Percentiles rank a stretch among this genome's conserved stretches.
Evolutionary conservation across 2,888 invertebrate genomes (phyloP).

Genomic region (Xylophagus ater): DNA sequence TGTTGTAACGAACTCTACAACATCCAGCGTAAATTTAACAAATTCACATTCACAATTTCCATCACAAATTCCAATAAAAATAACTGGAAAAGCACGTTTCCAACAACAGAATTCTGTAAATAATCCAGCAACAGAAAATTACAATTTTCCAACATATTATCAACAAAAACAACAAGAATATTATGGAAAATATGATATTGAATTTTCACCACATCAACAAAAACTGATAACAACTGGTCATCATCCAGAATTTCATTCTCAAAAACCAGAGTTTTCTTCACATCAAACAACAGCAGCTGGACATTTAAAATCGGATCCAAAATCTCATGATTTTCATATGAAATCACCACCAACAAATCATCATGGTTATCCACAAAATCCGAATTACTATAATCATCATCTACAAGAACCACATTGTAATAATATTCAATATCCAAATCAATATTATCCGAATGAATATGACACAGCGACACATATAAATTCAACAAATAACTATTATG

Average conservation of each 20-base stretch:
- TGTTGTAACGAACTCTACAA: not conserved
- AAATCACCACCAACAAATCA: constrained; percentile 19
- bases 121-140: constrained; percentile 1
- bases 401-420: constrained; percentile 23
- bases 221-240: constrained; percentile 19
- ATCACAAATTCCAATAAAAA: constrained; percentile 8
- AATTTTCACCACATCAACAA: constrained; percentile 26
- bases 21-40: constrained; percentile 1
- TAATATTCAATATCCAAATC: constrained; percentile 23
- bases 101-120: constrained; percentile 7
- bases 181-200: constrained; percentile 37
- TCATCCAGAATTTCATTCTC: constrained; percentile 29
- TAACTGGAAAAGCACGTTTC: constrained; percentile 11
- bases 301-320: constrained; percentile 22
- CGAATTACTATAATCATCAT: constrained; percentile 30
- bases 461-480: constrained; percentile 29
- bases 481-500: constrained; percentile 29
- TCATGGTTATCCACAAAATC: constrained; percentile 30
- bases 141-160: too few relatives aligned
- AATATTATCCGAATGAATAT: constrained; percentile 25
- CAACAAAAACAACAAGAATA: constrained; percentile 30
- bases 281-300: too few relatives aligned
- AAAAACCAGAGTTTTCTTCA: constrained; percentile 26
- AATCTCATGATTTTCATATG: constrained; percentile 24
- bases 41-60: constrained; percentile 13